Conservation (phyloP, 2,888 invertebrate species). For the Megamerina dolium region DNA sequence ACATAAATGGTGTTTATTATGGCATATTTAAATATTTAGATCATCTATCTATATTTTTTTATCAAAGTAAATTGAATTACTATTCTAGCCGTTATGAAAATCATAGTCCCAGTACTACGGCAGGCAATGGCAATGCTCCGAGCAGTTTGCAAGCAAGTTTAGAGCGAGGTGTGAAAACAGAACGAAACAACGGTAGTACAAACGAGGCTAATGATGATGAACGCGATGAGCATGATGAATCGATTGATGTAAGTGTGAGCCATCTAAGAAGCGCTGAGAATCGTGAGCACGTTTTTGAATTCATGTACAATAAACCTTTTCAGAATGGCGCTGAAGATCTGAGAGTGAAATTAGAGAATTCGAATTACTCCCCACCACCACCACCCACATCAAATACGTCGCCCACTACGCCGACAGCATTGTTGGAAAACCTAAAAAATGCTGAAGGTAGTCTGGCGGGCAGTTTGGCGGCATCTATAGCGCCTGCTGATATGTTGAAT, state of each 20-base stretch:
- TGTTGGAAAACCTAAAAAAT: conserved; percentile 45
- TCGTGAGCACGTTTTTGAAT: too few relatives aligned
- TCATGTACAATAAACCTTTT: conserved; percentile 20
- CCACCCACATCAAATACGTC: conserved; percentile 56
- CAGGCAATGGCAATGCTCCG: conserved; percentile 36
- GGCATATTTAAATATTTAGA: too few relatives aligned
- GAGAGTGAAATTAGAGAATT: conserved; percentile 61
- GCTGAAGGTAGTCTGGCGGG: conserved; percentile 42
- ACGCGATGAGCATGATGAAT: conserved; percentile 46
- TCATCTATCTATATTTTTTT: too few relatives aligned
- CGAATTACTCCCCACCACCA: conserved; percentile 55
- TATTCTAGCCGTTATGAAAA: conserved; percentile 46
- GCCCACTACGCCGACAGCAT: conserved; percentile 52
- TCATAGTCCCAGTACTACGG: conserved; percentile 50
- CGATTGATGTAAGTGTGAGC: conserved; percentile 46
- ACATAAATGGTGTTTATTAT: conserved; percentile 7
- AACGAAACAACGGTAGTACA: conserved; percentile 49
- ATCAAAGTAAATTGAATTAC: not conserved
- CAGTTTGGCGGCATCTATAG: conserved; percentile 47
- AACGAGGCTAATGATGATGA: conserved; percentile 48
- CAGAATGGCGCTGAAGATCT: conserved; percentile 59
- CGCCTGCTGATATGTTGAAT: conserved; percentile 55
- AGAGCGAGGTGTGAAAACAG: conserved; percentile 45
- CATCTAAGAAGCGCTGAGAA: too few relatives aligned
- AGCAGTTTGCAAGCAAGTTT: conserved; percentile 27